These are phyloP conservation scores for Chouioia cunea DNA, from an alignment of 2,888 invertebrate species.

Conservation along the genomic window DNA sequence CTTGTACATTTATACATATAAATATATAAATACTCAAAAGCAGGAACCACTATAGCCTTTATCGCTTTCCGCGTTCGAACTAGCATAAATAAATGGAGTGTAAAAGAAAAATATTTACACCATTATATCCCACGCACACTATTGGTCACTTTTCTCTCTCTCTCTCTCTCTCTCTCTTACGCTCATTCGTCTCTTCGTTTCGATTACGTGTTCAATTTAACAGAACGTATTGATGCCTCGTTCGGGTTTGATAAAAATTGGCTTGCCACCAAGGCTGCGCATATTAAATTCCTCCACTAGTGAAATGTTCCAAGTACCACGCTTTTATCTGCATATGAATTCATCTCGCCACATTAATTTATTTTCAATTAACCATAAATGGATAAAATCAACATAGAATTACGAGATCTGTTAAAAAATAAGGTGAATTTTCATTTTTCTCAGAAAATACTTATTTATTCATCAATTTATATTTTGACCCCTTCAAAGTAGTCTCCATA, in stretches of 20 bases:
- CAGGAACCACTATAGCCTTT: slow-evolving; percentile 12
- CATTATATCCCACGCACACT: slow-evolving; percentile 10
- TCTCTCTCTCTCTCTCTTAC: background rate
- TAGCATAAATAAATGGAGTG: slow-evolving; percentile 53
- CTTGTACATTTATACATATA: background rate
- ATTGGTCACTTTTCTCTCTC: background rate
- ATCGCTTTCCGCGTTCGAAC: slow-evolving; percentile 50
- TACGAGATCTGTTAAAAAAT: too few relatives aligned
- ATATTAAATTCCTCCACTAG: too few relatives aligned
- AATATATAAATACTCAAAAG: background rate
- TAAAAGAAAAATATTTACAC: slow-evolving; percentile 52
- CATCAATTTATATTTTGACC: too few relatives aligned
- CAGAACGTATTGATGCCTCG: slow-evolving; percentile 43
- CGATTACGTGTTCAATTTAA: slow-evolving; percentile 61
- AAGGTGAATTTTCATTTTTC: too few relatives aligned
- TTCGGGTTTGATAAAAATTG: slow-evolving; percentile 21
- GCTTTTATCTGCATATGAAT: too few relatives aligned
- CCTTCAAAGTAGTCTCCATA: too few relatives aligned
- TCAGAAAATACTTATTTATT: too few relatives aligned
- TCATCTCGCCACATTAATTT: too few relatives aligned
- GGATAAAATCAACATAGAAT: too few relatives aligned
- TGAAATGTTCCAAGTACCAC: too few relatives aligned
- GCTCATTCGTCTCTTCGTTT: slow-evolving; percentile 48
- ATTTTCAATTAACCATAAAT: too few relatives aligned
- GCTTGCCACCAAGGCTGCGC: background rate